phyloP scores from a whole-genome alignment of 2,797 vertebrate genomes.

The Gymnopithys bicolor region DNA sequence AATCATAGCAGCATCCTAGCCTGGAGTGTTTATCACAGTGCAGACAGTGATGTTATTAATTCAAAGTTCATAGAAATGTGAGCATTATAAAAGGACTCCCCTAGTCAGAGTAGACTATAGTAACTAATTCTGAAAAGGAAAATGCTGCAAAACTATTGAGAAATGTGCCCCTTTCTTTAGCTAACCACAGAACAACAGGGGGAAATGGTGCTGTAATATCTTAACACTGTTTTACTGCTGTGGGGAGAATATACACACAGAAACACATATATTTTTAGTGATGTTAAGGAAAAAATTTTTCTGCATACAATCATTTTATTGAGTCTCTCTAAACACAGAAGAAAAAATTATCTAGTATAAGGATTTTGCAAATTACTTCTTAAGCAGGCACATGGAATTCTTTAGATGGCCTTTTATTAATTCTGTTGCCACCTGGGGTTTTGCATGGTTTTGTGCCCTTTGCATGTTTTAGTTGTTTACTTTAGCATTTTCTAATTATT shows the following conservation, averaged over 20 bases:
- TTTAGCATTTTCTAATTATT: neutral
- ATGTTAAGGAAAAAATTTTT: neutral
- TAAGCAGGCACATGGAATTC: neutral
- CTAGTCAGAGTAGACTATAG: neutral
- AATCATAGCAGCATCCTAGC: neutral
- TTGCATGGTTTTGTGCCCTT: neutral
- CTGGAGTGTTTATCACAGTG: neutral
- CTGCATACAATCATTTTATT: neutral
- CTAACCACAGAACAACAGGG: neutral
- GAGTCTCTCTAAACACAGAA: neutral
- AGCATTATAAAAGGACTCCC: neutral
- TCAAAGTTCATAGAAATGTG: neutral
- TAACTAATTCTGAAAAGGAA: neutral
- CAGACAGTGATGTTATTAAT: neutral
- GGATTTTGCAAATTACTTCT: neutral
- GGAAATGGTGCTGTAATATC: neutral
- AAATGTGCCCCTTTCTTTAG: neutral
- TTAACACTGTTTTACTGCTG: neutral
- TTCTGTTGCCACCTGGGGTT: neutral
- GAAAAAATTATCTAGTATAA: neutral
- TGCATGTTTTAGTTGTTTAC: neutral
- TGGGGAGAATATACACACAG: neutral
- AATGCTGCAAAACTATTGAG: neutral
- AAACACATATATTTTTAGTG: accelerated
- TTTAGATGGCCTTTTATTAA: neutral